phyloP scores from a whole-genome alignment of 2,797 vertebrate species.

The Falco concolor region DNA sequence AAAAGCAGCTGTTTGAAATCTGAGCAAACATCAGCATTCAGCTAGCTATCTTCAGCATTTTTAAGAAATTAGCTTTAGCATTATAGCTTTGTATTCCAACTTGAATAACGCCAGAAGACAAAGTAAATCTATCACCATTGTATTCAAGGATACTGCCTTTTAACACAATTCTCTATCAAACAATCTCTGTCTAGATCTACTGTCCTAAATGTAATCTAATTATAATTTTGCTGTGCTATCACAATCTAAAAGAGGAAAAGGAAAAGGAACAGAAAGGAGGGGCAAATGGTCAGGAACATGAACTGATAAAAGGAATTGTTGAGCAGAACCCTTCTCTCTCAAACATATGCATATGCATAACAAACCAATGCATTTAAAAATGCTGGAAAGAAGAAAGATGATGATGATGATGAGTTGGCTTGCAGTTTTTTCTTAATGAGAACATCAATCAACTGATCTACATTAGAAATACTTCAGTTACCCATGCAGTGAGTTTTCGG shows the following conservation, averaged over 20 bases:
- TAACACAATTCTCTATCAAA: not conserved
- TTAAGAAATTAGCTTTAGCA: not conserved
- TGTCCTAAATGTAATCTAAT: not conserved
- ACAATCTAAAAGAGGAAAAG: not conserved
- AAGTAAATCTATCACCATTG: not conserved
- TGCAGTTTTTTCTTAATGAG: constrained; percentile 1
- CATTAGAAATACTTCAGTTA: not conserved
- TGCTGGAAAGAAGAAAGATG: not conserved
- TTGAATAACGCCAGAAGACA: not conserved
- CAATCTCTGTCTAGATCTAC: not conserved
- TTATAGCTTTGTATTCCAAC: not conserved
- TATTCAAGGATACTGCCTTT: not conserved
- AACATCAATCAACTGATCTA: not conserved
- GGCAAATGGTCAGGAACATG: not conserved
- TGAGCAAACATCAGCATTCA: not conserved
- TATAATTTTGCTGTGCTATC: not conserved
- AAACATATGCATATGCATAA: not conserved
- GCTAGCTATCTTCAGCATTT: not conserved
- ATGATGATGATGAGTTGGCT: not conserved
- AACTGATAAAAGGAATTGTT: not conserved
- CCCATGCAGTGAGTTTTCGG: not conserved
- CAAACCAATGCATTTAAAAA: not conserved
- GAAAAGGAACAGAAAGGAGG: not conserved
- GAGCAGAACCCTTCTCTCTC: not conserved
- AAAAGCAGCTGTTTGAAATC: not conserved